Base-by-base conservation (phyloP, 2,888 invertebrate genomes). In the Drosophila eohydei region DNA sequence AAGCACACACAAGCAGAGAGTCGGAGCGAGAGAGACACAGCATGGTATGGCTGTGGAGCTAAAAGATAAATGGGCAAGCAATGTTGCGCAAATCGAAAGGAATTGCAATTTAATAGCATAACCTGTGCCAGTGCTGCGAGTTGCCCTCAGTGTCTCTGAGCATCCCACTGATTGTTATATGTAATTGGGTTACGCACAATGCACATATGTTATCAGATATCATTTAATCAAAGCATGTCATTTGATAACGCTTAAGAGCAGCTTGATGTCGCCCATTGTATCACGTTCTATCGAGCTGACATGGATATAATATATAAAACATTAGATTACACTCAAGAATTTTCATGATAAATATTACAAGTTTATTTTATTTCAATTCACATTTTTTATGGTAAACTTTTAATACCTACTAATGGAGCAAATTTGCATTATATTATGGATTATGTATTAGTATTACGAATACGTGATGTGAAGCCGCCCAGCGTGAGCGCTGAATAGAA, bases 71-170 rank as follows among this genome's bases (percentile, higher is more conserved):
- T 83, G 83, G 79, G 67, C 70, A 63, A 69, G 77, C 59, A 64
- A 64, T 62, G 81, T 54, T 74, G 73, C 73, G 78, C 87, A 84
- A 84, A 87, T 84, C 87, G 87, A 84, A 84, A 87, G 78, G 73
- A 87, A 84, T 84, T 83, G 84, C 87, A 80, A 66, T 83, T 84
- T 87, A 83, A 87, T 87, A 70, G 87, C 72, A 78, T 71, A 83
- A 81, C 83, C 83, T 68, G 71, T 71, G 74, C 73, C 68, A 68
- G 70, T 44, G 71, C 41, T 38, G 59, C 68, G 73, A 61, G 40
- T 50, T 57, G 8, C 38, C 28, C 38, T 34, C 41, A 3, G 12
- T 30, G 8, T 0, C 34, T 40, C 7, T 26, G 32, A n/a, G 44
- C 56, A 55, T 5, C 26, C 55, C 30, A 28, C 65, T 80, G 79